Base-by-base conservation (phyloP, 2,888 invertebrate genomes). In the Incurvaria masculella region DNA sequence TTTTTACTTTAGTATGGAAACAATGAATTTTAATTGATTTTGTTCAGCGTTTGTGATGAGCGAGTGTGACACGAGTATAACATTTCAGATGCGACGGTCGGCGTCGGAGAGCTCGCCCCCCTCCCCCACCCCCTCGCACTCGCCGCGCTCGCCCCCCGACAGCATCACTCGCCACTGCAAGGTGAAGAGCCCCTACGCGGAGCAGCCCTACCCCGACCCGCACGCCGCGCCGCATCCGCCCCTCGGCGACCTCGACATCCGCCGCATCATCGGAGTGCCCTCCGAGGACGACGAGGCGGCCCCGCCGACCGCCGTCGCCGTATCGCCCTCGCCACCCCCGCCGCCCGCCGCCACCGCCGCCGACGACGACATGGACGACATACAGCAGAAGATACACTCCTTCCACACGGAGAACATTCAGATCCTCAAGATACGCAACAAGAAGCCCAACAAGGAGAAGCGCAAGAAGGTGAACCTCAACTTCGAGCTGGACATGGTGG, bases 321-420 rank as follows among this genome's bases (percentile, higher is more conserved):
- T 64, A 52, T 62, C 67, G 0, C n/a, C n/a, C n/a, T n/a, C n/a
- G n/a, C n/a, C n/a, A n/a, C n/a, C n/a, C n/a, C n/a, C n/a, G n/a
- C n/a, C n/a, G n/a, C n/a, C n/a, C n/a, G n/a, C n/a, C n/a, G n/a
- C n/a, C n/a, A n/a, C n/a, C n/a, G n/a, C n/a, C n/a, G n/a, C n/a
- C n/a, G n/a, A 74, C 4, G 79, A 83, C 56, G 81, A 83, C 57
- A 80, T 81, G 70, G 81, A 81, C 54, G 84, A 83, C 56, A 82
- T 84, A 47, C 83, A 83, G 58, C 82, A 83, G 56, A 81, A 82
- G 54, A 72, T 84, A 52, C 80, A 82, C 56, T 82, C 81, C 27
- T 84, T 84, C 61, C 84, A 84, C 59, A 83, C 82, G 2, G 83
- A 82, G 58, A 84, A 84, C 59, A 83, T 84, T 52, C 74, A 78